Base-by-base conservation (phyloP, 2,888 invertebrate genomes). In the Thelaira solivaga region DNA sequence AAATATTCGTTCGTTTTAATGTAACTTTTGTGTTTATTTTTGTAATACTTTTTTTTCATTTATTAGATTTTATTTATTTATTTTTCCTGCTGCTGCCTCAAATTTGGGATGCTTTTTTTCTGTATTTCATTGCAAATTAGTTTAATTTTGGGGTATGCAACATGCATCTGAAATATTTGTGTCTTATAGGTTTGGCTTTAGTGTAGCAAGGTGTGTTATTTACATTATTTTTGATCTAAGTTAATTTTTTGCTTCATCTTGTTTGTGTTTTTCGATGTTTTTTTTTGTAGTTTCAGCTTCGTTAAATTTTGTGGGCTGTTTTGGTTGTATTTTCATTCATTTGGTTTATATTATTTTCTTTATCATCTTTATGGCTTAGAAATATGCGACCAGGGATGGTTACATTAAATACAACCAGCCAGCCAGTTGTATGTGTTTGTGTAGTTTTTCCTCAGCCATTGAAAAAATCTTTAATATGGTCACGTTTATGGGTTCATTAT, bases 201-300 rank as follows among this genome's bases (percentile, higher is more conserved):
- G n/a, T 80, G 78, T 78, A 61, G 82, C 69, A 68, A 61, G 73
- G 76, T 74, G 74, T 76, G 61, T 51, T 68, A 80, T 82, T 78
- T 78, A 74, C 77, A 82, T 80, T 82, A 80, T 82, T 80, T 74
- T 80, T 43, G 31, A 4, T 13, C 61, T 59, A n/a, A 29, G n/a
- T n/a, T n/a, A n/a, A n/a, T n/a, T n/a, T n/a, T n/a, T n/a, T n/a
- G n/a, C n/a, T n/a, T n/a, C n/a, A n/a, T n/a, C n/a, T n/a, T n/a
- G n/a, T n/a, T n/a, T n/a, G n/a, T n/a, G n/a, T n/a, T n/a, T n/a
- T n/a, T n/a, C n/a, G n/a, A n/a, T n/a, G 3, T 39, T 16, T 43
- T 43, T 41, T 57, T 43, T 43, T 20, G 34, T 6, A 10, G n/a
- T 53, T 43, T 51, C 29, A 69, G 41, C 65, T 69, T 75, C 34